Evolutionary conservation across 2,888 invertebrate genomes (phyloP).

Genomic region (Carcina quercana): DNA sequence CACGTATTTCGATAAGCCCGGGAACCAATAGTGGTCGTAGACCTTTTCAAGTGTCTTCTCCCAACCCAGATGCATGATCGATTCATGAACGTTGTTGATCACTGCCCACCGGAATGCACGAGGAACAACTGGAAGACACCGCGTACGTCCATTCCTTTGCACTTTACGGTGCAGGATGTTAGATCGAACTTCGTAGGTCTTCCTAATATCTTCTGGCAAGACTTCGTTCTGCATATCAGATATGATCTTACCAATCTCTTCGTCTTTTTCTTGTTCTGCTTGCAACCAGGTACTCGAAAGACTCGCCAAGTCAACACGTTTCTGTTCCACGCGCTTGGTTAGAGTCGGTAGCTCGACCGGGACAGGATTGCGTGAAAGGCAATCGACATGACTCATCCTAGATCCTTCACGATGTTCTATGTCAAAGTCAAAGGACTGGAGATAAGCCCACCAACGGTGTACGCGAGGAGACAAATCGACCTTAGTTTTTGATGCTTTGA

Average conservation of each 20-base stretch:
- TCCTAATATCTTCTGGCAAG: slow-evolving; percentile 3
- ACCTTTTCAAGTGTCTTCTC: slow-evolving; percentile 6
- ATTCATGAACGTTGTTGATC: slow-evolving; percentile 3
- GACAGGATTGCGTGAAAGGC: slow-evolving; percentile 19
- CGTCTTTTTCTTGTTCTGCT: slow-evolving; percentile 24
- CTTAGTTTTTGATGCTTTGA: slow-evolving; percentile 12
- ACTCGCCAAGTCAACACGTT: slow-evolving; percentile 15
- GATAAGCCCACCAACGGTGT: slow-evolving; percentile 15
- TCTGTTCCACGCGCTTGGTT: neutral
- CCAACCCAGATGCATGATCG: neutral
- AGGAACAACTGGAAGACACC: slow-evolving; percentile 12
- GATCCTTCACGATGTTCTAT: slow-evolving; percentile 13
- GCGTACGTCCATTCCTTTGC: slow-evolving; percentile 3
- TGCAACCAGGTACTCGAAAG: slow-evolving; percentile 19
- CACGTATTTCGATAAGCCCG: slow-evolving; percentile 24
- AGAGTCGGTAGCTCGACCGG: neutral
- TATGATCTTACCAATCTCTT: slow-evolving; percentile 18
- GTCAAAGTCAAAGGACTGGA: slow-evolving; percentile 18
- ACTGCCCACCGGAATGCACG: slow-evolving; percentile 1
- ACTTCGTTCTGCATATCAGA: slow-evolving; percentile 5
- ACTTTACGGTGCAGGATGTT: slow-evolving; percentile 12
- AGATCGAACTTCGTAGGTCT: slow-evolving; percentile 7
- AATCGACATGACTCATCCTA: slow-evolving; percentile 18
- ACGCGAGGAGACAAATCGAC: slow-evolving; percentile 13
- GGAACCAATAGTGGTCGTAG: slow-evolving; percentile 29